These are phyloP conservation scores for Lucilia cuprina DNA, from an alignment of 1,140 invertebrate genomes.

Conservation along the genomic window DNA sequence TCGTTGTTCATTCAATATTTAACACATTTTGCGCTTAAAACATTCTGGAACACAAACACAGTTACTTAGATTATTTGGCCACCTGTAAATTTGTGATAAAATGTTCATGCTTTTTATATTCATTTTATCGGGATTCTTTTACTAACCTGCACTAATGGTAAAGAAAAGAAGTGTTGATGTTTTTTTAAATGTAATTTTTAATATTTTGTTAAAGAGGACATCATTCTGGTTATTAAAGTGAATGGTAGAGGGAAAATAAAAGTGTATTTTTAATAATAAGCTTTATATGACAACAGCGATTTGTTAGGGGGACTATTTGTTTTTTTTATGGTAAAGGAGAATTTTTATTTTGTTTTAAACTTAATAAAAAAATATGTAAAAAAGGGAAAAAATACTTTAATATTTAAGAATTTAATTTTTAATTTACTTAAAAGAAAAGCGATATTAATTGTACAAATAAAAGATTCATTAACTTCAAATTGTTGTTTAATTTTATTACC, in stretches of 20 bases:
- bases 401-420: too few species aligned
- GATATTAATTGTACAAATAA: too few species aligned
- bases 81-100: constrained; percentile 1
- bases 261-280: not conserved
- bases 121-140: not conserved
- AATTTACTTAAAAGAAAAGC: too few species aligned
- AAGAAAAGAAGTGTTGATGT: not conserved
- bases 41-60: not conserved
- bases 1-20: not conserved
- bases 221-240: not conserved
- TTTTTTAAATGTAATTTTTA: too few species aligned
- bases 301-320: not conserved
- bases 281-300: not conserved
- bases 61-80: not conserved
- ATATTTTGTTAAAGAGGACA: not conserved
- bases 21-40: not conserved
- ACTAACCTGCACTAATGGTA: not conserved
- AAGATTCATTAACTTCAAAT: too few species aligned
- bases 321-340: not conserved
- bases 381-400: too few species aligned
- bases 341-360: too few species aligned
- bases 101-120: not conserved
- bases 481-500: too few species aligned
- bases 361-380: too few species aligned
- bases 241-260: not conserved